Conservation (phyloP, 2,888 invertebrate genomes). For the Leptinotarsa tumamoca region DNA sequence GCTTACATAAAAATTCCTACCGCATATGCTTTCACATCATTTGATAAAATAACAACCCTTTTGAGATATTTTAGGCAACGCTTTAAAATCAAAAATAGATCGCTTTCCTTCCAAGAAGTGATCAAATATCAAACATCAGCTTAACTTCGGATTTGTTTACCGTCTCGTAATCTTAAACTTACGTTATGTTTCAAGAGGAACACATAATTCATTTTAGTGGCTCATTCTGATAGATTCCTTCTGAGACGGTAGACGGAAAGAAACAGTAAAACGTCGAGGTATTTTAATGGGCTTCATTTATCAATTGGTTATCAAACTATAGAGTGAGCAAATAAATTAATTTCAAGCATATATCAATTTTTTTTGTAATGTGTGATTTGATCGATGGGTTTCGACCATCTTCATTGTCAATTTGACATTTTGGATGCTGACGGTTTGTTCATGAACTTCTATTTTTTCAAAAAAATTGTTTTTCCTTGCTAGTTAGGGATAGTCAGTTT, state of each 20-base stretch:
- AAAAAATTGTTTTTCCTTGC: no score
- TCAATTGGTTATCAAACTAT: slow-evolving; percentile 11
- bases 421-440: no score
- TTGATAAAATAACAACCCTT: not conserved
- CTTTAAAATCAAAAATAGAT: slow-evolving; percentile 22
- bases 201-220: slow-evolving; percentile 41
- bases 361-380: no score
- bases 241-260: slow-evolving; percentile 37
- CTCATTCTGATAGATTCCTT: slow-evolving; percentile 36
- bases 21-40: not conserved
- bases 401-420: no score
- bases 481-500: no score
- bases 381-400: no score
- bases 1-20: not conserved
- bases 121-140: slow-evolving; percentile 28
- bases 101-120: slow-evolving; percentile 18
- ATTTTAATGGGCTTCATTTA: slow-evolving; percentile 21
- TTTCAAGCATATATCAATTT: no score
- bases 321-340: not conserved
- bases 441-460: no score
- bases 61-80: not conserved
- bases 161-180: slow-evolving; percentile 39
- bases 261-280: slow-evolving; percentile 3
- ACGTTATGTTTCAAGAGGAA: slow-evolving; percentile 33
- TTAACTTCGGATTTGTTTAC: slow-evolving; percentile 34